phyloP scores from a whole-genome alignment of 2,797 vertebrate genomes.

The Lophius americanus region DNA sequence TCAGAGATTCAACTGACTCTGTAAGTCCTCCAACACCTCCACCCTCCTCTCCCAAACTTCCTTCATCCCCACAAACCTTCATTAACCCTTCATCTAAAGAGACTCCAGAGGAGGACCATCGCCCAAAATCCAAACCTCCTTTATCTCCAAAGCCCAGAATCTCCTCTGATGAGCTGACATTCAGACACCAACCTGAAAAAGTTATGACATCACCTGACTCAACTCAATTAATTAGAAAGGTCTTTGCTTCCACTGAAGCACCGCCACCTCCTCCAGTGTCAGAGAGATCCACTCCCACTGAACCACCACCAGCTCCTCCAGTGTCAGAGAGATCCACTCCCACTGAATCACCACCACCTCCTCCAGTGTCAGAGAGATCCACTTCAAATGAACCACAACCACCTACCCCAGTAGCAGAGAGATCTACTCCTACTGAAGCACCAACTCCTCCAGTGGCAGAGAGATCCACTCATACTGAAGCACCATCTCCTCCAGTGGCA shows the following conservation, averaged over 20 bases:
- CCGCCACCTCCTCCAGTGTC: background rate
- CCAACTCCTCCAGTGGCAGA: background rate
- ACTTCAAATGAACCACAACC: background rate
- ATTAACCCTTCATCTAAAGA: background rate
- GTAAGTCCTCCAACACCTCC: background rate
- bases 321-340: background rate
- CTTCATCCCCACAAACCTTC: background rate
- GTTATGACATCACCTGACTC: slow-evolving; percentile 9
- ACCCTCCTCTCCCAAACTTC: background rate
- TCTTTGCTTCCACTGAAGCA: slow-evolving; percentile 30
- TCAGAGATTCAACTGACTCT: background rate
- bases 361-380: background rate
- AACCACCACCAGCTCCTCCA: background rate
- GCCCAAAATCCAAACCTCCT: slow-evolving; percentile 28
- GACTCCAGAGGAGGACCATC: slow-evolving; percentile 2
- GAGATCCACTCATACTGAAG: background rate
- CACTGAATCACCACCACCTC: slow-evolving; percentile 3
- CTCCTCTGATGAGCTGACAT: background rate
- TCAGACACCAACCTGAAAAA: background rate
- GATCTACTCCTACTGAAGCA: background rate
- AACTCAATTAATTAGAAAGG: slow-evolving; percentile 13
- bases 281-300: background rate
- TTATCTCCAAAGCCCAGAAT: slow-evolving; percentile 53
- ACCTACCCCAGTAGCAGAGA: background rate
- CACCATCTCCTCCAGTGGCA: background rate